phyloP scores from a whole-genome alignment of 2,113 vertebrate genomes.

The Sceloporus undulatus region DNA sequence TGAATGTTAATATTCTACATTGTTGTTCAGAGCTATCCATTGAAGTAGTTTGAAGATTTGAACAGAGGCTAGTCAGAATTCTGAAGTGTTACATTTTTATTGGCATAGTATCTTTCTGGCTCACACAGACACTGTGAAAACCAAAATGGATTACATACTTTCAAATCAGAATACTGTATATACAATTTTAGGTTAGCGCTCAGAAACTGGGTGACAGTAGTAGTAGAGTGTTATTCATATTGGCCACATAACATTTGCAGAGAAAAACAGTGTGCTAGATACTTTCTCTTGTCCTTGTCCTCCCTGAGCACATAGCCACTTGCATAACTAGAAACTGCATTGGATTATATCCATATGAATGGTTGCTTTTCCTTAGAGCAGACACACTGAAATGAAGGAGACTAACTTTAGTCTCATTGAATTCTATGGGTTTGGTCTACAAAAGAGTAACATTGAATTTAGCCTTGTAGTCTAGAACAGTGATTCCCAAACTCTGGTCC shows the following conservation, averaged over 20 bases:
- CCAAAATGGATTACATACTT: neutral
- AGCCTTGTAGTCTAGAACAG: too few species aligned
- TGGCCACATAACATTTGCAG: neutral
- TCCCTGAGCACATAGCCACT: neutral
- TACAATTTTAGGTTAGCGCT: constrained; percentile 31
- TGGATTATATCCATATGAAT: too few species aligned
- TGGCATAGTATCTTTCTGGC: constrained; percentile 40
- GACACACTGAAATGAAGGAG: too few species aligned
- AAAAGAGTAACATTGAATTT: too few species aligned
- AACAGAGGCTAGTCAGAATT: constrained; percentile 57
- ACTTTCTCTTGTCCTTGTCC: neutral
- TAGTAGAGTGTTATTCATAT: neutral
- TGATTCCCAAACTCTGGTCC: too few species aligned
- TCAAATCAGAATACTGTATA: constrained; percentile 4
- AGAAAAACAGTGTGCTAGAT: neutral
- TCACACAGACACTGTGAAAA: constrained; percentile 48
- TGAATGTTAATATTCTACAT: constrained; percentile 77
- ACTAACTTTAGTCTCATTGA: too few species aligned
- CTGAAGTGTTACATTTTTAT: constrained; percentile 44
- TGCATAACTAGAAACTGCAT: neutral
- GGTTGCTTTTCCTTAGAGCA: too few species aligned
- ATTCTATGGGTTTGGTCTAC: too few species aligned
- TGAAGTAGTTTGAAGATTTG: constrained; percentile 72
- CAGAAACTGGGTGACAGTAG: constrained; percentile 14
- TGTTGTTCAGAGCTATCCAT: constrained; percentile 67